phyloP scores from a whole-genome alignment of 1,140 invertebrate genomes.

The Calephelis virginiensis region DNA sequence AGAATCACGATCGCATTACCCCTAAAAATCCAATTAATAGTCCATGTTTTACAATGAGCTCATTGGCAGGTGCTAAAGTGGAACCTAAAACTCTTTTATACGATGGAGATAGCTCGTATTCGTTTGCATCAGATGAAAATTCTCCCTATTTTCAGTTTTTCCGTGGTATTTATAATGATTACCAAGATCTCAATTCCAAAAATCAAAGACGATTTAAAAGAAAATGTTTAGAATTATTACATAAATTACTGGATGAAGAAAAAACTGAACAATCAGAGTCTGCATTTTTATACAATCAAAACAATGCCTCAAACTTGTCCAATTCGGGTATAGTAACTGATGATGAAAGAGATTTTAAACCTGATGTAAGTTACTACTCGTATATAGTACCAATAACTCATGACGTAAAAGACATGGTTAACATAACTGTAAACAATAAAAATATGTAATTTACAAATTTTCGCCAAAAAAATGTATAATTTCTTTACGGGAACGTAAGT shows the following conservation, averaged over 20 bases:
- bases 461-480: too few species aligned
- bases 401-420: neutral
- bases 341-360: constrained; percentile 7
- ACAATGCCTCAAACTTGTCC: constrained; percentile 47
- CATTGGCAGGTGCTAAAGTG: constrained; percentile 22
- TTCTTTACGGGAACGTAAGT: too few species aligned
- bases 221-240: constrained; percentile 51
- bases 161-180: constrained; percentile 59
- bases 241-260: constrained; percentile 57
- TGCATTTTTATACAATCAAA: constrained; percentile 22
- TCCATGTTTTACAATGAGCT: constrained; percentile 41
- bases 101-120: constrained; percentile 46
- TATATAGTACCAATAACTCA: constrained; percentile 1
- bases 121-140: constrained; percentile 52
- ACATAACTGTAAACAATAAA: too few species aligned
- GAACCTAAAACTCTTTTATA: constrained; percentile 33
- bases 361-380: neutral
- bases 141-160: constrained; percentile 72
- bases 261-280: constrained; percentile 29
- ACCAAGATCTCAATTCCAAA: constrained; percentile 44
- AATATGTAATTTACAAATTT: too few species aligned
- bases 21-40: constrained; percentile 20
- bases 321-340: constrained; percentile 36
- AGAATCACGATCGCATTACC: too few species aligned
- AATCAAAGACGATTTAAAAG: constrained; percentile 55